Conservation (phyloP, 2,797 vertebrate genomes). For the Pachyuromys duprasi region DNA sequence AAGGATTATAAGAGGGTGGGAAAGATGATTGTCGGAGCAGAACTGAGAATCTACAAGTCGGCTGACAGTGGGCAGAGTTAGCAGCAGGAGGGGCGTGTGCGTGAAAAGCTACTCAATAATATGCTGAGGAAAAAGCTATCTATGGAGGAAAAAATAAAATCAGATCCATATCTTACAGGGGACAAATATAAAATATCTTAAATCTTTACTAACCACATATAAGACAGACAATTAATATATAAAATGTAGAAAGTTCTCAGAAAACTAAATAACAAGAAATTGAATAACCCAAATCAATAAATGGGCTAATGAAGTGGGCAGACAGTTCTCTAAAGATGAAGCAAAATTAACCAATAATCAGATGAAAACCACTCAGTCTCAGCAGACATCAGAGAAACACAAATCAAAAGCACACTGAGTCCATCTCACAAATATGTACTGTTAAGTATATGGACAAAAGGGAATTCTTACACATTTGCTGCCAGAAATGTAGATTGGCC, state of each 20-base stretch:
- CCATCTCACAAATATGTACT: neutral
- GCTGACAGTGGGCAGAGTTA: neutral
- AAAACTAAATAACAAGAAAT: neutral
- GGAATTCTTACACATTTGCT: neutral
- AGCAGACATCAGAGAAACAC: neutral
- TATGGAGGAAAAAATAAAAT: neutral
- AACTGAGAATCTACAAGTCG: neutral
- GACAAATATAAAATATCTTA: constrained; percentile 12
- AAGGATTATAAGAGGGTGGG: neutral
- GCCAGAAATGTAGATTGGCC: neutral
- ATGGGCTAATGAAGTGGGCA: neutral
- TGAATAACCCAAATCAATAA: neutral
- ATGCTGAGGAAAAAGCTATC: neutral
- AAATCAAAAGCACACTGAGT: neutral
- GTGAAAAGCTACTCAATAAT: neutral
- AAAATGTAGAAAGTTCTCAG: neutral
- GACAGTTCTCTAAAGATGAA: neutral
- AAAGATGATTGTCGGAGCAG: neutral
- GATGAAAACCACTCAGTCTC: neutral
- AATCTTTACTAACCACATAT: neutral
- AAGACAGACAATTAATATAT: neutral
- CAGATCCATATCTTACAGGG: neutral
- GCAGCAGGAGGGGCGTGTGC: too few relatives aligned
- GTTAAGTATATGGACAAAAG: neutral
- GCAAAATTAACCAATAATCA: neutral